These are phyloP conservation scores for Drosophila arizonae DNA, from an alignment of 1,140 invertebrate genomes.

Conservation along the genomic window DNA sequence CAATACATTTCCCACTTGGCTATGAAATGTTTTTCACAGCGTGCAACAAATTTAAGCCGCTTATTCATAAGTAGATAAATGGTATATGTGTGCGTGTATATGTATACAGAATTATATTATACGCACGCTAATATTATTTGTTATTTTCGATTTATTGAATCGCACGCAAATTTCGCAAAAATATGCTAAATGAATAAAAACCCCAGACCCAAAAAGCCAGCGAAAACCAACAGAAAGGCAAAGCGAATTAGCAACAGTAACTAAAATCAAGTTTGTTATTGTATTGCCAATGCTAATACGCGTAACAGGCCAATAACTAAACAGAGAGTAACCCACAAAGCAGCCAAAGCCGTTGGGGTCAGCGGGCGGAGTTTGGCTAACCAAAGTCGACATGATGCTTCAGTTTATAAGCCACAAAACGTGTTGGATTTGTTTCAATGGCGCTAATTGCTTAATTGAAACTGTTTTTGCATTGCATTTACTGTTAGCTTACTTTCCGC, in stretches of 20 bases:
- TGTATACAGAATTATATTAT: slow-evolving; percentile 26
- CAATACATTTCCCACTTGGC: slow-evolving; percentile 41
- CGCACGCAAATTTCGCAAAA: slow-evolving; percentile 69
- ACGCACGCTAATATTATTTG: slow-evolving; percentile 55
- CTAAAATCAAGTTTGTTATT: slow-evolving; percentile 50
- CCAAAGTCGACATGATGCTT: slow-evolving; percentile 73
- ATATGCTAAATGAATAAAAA: slow-evolving; percentile 71
- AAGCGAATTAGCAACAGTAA: slow-evolving; percentile 64
- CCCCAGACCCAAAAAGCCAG: slow-evolving; percentile 17
- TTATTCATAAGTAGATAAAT: slow-evolving; percentile 48
- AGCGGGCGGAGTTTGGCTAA: slow-evolving; percentile 33
- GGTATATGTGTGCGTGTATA: slow-evolving; percentile 23
- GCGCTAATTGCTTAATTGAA: slow-evolving; percentile 80
- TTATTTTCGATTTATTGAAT: slow-evolving; percentile 63
- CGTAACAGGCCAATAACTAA: slow-evolving; percentile 51
- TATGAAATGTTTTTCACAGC: slow-evolving; percentile 48
- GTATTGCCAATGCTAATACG: slow-evolving; percentile 53
- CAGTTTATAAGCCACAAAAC: slow-evolving; percentile 79
- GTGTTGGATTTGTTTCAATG: slow-evolving; percentile 81
- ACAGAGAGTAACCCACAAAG: slow-evolving; percentile 14
- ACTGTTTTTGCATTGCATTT: slow-evolving; percentile 76
- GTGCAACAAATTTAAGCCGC: slow-evolving; percentile 62
- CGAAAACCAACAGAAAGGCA: slow-evolving; percentile 7
- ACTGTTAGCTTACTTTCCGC: slow-evolving; percentile 42
- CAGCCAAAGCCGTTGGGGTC: slow-evolving; percentile 4